Evolutionary conservation across 1,140 invertebrate genomes (phyloP).

Genomic region (Pseudomyrmex concolor): DNA sequence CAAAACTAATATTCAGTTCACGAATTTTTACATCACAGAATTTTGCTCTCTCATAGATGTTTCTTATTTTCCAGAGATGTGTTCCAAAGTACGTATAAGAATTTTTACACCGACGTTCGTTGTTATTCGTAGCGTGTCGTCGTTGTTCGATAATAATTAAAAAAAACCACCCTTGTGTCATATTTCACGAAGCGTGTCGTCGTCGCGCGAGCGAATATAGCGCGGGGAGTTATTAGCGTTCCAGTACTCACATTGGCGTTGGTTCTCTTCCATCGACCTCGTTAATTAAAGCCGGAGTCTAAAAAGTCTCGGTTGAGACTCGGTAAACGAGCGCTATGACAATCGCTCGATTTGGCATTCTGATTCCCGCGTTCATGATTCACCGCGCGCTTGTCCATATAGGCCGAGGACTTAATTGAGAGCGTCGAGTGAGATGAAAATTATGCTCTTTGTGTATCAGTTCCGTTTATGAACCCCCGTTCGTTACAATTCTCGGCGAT

Average conservation of each 20-base stretch:
- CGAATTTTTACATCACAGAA: neutral
- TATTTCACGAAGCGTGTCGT: conserved; percentile 15
- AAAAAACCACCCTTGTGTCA: conserved; percentile 21
- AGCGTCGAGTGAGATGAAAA: conserved; percentile 23
- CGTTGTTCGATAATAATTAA: conserved; percentile 50
- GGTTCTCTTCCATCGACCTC: conserved; percentile 57
- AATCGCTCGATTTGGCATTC: conserved; percentile 63
- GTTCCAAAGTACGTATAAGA: neutral
- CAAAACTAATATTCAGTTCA: neutral
- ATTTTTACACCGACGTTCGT: neutral
- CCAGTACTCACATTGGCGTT: conserved; percentile 34
- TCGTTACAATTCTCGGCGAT: neutral
- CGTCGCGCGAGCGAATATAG: too few relatives aligned
- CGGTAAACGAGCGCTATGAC: conserved; percentile 60
- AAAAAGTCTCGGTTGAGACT: conserved; percentile 53
- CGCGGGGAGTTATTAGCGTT: conserved; percentile 44
- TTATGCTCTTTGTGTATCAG: conserved; percentile 46
- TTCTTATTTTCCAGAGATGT: neutral
- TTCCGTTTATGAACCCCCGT: conserved; percentile 17
- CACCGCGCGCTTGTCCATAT: conserved; percentile 27
- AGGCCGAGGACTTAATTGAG: conserved; percentile 36
- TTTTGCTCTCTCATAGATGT: too few relatives aligned
- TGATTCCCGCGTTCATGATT: conserved; percentile 56
- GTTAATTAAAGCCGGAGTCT: conserved; percentile 52
- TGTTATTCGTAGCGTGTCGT: neutral